Conservation (phyloP, 1,140 invertebrate species). For the Drosophila tani region DNA sequence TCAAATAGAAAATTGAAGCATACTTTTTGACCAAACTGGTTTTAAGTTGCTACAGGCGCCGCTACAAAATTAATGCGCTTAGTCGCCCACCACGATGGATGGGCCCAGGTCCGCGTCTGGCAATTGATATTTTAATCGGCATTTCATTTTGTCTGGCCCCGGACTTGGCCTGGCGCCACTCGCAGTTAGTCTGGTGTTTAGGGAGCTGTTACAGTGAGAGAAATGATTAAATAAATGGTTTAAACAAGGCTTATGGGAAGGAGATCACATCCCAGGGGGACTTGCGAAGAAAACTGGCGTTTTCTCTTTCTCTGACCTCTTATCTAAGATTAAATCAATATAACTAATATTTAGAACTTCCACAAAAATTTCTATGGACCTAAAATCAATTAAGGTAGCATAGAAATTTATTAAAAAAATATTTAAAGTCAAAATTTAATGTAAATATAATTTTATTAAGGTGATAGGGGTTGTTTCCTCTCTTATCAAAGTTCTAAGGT, state of each 20-base stretch:
- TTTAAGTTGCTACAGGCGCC: too few species aligned
- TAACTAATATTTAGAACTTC: too few species aligned
- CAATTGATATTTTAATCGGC: slow-evolving; percentile 80
- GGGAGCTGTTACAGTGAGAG: slow-evolving; percentile 47
- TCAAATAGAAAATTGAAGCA: too few species aligned
- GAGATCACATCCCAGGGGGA: not conserved
- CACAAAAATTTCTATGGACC: not conserved
- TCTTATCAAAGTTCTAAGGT: too few species aligned
- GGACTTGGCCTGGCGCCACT: slow-evolving; percentile 54
- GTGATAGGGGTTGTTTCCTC: too few species aligned
- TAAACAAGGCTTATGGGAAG: not conserved
- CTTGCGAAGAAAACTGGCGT: too few species aligned
- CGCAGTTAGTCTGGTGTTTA: slow-evolving; percentile 51
- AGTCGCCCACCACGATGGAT: slow-evolving; percentile 47
- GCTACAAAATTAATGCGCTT: slow-evolving; percentile 80
- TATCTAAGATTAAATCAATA: too few species aligned
- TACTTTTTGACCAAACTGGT: too few species aligned
- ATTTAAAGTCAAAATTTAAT: too few species aligned
- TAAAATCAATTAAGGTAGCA: not conserved
- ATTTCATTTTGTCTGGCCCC: slow-evolving; percentile 72
- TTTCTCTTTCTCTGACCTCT: too few species aligned
- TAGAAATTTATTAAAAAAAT: not conserved
- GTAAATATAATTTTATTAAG: too few species aligned
- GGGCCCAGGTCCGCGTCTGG: slow-evolving; percentile 35
- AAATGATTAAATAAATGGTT: not conserved